Evolutionary conservation across 2,113 vertebrate genomes (phyloP), one percentile per base, ranked within the genome.

Genomic region (Columba livia): DNA sequence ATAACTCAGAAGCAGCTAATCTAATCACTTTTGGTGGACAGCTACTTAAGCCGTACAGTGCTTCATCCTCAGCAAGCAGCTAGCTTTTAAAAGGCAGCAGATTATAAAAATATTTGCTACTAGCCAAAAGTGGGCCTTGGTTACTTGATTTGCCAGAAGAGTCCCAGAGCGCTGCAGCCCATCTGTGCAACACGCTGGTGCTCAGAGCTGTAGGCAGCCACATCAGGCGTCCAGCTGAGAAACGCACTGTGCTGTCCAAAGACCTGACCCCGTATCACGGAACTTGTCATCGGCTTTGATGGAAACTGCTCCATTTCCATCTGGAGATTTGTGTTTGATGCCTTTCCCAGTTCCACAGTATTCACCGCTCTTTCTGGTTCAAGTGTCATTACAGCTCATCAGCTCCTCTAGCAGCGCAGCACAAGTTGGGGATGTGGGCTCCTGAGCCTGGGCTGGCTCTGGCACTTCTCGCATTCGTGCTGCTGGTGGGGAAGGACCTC

Each of bases 1-100:
- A 32, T 75, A 79, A 89, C 48, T 88, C 89, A 77, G 56, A 90
- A 92, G 90, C 9, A 81, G 86, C 69, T 80, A 64, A 74, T 94
- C 69, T 78, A 60, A 74, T 94, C 12, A 4, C 57, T 90, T 94
- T 65, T 17, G 65, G 71, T 85, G 81, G 28, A 61, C 23, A 36
- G 50, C 86, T 85, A 31, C 71, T 58, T 78, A 66, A 80, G 51
- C 28, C 2, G 1, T 16, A 23, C 42, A n/a, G 20, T 15, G 42
- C 65, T 86, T 70, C 60, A 75, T 61, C 31, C 70, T 73, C 82
- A 62, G 79, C 78, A 79, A 82, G 66, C 18, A 85, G 44, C 9
- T 51, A 42, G 72, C 44, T 64, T 88, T 85, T 67, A 64, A 50
- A 90, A 91, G 56, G 25, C 60, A 75, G 50, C 28, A 79, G 50